A percentile compares a stretch with the other conserved stretches of the same genome.
Conservation (phyloP, 1,140 invertebrate genomes). For the Drosophila oshimai region DNA sequence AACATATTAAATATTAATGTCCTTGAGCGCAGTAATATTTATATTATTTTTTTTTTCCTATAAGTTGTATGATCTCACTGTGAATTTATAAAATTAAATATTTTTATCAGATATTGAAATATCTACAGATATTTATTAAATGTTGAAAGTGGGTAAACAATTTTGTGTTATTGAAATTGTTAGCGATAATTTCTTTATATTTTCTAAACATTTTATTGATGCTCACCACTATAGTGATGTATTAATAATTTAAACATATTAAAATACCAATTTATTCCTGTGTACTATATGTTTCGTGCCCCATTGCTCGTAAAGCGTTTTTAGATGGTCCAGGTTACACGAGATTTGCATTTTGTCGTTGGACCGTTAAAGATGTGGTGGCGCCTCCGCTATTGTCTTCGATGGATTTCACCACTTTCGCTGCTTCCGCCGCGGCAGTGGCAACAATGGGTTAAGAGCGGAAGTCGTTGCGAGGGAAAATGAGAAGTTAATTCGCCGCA, state of each 20-base stretch:
- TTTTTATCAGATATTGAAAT: no score
- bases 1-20: no score
- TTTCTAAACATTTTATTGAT: no score
- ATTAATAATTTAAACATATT: not conserved
- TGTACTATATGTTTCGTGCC: conserved; percentile 3
- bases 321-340: conserved; percentile 33
- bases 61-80: no score
- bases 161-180: no score
- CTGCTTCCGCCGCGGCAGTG: conserved; percentile 53
- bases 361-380: conserved; percentile 30
- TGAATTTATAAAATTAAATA: no score
- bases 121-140: no score
- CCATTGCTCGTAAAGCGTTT: conserved; percentile 34
- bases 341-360: conserved; percentile 61
- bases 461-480: conserved; percentile 65
- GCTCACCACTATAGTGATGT: no score
- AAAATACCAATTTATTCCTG: not conserved
- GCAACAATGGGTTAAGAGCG: conserved; percentile 67
- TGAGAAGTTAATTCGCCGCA: conserved; percentile 72
- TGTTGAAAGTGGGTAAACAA: no score
- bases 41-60: no score
- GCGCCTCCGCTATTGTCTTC: conserved; percentile 17
- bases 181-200: no score
- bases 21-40: no score
- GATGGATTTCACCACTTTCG: conserved; percentile 77